Base-by-base conservation (phyloP, 2,888 invertebrate species). In the Carterocephalus palaemon region DNA sequence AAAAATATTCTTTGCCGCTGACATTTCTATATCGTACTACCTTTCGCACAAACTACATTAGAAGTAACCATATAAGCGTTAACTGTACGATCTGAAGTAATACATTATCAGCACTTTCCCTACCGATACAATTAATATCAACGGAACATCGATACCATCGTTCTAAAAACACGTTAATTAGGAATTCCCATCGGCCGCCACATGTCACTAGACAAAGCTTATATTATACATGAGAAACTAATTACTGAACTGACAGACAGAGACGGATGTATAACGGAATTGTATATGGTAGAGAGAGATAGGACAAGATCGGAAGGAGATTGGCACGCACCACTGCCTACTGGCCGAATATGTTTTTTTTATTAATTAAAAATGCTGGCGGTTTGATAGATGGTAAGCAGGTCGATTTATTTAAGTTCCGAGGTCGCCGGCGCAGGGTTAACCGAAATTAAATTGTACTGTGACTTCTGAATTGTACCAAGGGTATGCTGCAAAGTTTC, bases 281-380 rank as follows among this genome's bases (percentile, higher is more conserved):
- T 17, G 22, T 52, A 62, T 52, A 23, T 2, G 54, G 51, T 57
- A 15, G 62, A 78, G 46, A 31, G 70, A 56, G 70, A 73, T 2
- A 47, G 37, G 49, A 45, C 34, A 57, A 77, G 83, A 84, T 85
- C 77, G 85, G 85, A 84, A 84, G 70, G 75, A 64, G 85, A 85
- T 85, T 82, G 77, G 67, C 61, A 77, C 76, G 83, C 82, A 63
- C 78, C 78, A 85, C 73, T 77, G 84, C 79, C 51, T 63, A 60
- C 71, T 67, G 73, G 62, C 78, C 82, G 76, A 84, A 83, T 82
- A 71, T 73, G 63, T 67, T 64, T 70, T 64, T 75, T 75, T 73
- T 74, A 73, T 76, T 83, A 83, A 84, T 85, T 84, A 84, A 83
- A 82, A 83, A 80, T 77, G 71, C 78, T 67, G 68, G 62, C 65